These are phyloP conservation scores for Pelochelys cantorii DNA, from an alignment of 2,797 vertebrate genomes.

Conservation along the genomic window DNA sequence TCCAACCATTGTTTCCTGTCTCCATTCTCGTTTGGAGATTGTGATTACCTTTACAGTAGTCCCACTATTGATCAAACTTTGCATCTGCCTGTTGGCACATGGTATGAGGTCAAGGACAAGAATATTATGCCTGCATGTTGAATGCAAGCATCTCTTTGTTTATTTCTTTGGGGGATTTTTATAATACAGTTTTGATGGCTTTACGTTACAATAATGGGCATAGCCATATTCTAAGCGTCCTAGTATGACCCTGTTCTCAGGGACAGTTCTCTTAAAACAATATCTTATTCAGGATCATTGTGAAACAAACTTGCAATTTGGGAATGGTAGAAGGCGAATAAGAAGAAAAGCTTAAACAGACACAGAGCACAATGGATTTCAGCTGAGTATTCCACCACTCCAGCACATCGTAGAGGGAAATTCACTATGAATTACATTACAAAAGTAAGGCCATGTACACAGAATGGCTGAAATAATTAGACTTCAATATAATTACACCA, in stretches of 20 bases:
- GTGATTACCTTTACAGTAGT: conserved; percentile 8
- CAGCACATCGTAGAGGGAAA: conserved; percentile 78
- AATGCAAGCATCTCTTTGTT: conserved; percentile 45
- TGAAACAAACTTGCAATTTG: conserved; percentile 72
- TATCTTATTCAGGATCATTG: conserved; percentile 76
- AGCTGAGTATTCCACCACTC: conserved; percentile 76
- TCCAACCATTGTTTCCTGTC: background rate
- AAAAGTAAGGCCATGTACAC: conserved; percentile 77
- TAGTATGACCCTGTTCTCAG: conserved; percentile 62
- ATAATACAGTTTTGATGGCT: conserved; percentile 59
- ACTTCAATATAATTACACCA: conserved; percentile 45
- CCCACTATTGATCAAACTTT: conserved; percentile 28
- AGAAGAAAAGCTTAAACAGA: conserved; percentile 67
- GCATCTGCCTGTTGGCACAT: conserved; percentile 23
- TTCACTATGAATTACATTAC: conserved; percentile 42
- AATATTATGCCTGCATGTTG: background rate
- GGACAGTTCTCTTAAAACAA: conserved; percentile 74
- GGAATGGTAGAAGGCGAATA: conserved; percentile 72
- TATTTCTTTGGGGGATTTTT: conserved; percentile 40
- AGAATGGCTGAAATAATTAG: conserved; percentile 59
- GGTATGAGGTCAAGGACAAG: conserved; percentile 53
- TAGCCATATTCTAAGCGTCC: conserved; percentile 74
- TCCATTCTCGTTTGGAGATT: conserved; percentile 27
- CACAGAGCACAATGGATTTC: conserved; percentile 73
- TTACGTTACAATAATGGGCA: conserved; percentile 53